phyloP scores from a whole-genome alignment of 1,140 invertebrate genomes.

The Megalonaias nervosa region DNA sequence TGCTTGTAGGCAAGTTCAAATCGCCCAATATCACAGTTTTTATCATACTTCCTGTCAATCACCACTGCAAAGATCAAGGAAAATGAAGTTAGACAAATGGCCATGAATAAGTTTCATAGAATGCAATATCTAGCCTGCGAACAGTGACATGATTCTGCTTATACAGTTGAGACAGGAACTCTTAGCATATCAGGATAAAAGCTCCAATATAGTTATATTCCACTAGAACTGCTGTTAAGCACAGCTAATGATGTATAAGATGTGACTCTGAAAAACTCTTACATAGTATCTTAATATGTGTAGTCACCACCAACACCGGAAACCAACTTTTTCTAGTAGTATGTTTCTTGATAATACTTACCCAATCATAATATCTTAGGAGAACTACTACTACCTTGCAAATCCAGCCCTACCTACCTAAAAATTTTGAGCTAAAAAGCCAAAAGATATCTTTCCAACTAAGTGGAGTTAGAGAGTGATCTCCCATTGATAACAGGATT shows the following conservation, averaged over 20 bases:
- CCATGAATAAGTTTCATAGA: background rate
- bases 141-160: background rate
- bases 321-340: too few species aligned
- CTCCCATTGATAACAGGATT: too few species aligned
- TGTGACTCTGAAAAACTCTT: too few species aligned
- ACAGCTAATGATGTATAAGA: background rate
- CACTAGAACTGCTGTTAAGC: background rate
- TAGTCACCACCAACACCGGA: background rate
- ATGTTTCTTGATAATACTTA: too few species aligned
- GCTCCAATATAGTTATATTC: background rate
- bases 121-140: background rate
- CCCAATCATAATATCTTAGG: too few species aligned
- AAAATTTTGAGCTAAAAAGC: too few species aligned
- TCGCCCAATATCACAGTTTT: conserved; percentile 85
- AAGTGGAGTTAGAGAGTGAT: too few species aligned
- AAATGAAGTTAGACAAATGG: background rate
- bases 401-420: too few species aligned
- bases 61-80: conserved; percentile 78
- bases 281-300: background rate
- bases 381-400: too few species aligned
- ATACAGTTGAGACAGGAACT: background rate
- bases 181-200: too few species aligned
- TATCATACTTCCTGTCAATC: conserved; percentile 84
- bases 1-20: conserved; percentile 90
- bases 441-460: too few species aligned